Evolutionary conservation across 2,797 vertebrate genomes (phyloP).

Genomic region (Amphiprion clarkii): DNA sequence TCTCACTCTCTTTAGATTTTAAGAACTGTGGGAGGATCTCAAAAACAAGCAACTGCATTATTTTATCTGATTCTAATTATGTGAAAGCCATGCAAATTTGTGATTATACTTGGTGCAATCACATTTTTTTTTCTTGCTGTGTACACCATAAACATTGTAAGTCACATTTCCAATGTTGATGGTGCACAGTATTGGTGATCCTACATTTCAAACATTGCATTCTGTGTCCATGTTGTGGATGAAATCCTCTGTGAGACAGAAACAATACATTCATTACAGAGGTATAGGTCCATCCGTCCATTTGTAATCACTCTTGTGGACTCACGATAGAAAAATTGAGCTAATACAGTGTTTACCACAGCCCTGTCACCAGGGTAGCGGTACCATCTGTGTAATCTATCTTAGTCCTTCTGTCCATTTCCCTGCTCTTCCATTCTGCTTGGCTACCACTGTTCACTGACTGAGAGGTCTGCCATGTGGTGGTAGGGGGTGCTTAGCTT

Average conservation of each 20-base stretch:
- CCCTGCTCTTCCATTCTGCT: slow-evolving; percentile 51
- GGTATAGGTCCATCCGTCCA: no score
- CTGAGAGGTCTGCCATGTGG: slow-evolving; percentile 43
- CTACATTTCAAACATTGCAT: neutral
- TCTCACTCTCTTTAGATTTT: slow-evolving; percentile 31
- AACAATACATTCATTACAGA: neutral
- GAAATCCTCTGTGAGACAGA: neutral
- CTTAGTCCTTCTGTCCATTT: slow-evolving; percentile 30
- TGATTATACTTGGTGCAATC: neutral
- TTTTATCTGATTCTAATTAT: neutral
- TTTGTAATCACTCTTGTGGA: no score
- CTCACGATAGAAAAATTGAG: neutral
- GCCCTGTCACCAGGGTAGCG: neutral
- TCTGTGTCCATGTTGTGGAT: neutral
- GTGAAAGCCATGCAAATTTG: neutral
- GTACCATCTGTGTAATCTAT: slow-evolving; percentile 26
- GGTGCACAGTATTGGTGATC: neutral
- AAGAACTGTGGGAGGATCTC: slow-evolving; percentile 30
- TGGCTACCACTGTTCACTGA: slow-evolving; percentile 36
- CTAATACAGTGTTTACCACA: slow-evolving; percentile 5
- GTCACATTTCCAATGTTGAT: neutral
- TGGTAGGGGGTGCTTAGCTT: slow-evolving; percentile 48
- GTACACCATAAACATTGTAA: neutral
- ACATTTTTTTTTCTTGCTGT: neutral
- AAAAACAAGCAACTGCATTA: slow-evolving; percentile 26